Base-by-base conservation (phyloP, 2,888 invertebrate species). In the Camponotus fellah region DNA sequence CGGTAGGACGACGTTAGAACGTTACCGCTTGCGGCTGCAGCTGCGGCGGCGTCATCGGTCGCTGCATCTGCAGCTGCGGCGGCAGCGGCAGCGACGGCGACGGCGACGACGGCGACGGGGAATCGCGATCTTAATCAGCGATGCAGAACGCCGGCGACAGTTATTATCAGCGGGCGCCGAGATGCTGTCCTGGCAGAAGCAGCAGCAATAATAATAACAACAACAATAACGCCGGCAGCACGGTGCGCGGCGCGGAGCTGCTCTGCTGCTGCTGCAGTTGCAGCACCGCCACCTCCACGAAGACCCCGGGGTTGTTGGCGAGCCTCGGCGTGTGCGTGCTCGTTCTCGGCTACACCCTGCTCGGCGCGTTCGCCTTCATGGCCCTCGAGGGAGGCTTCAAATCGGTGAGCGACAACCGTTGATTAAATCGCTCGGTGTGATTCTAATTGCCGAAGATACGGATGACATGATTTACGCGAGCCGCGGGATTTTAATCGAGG, bases 281-380 rank as follows among this genome's bases (percentile, higher is more conserved):
- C 91, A 95, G 95, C 37, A 95, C 95, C 32, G 93, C 95, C 9
- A 94, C 95, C 0, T 94, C 95, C 32, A 95, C 95, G 8, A 92
- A 93, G 76, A 92, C 92, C 34, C 94, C 96, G 17, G 97, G 98
- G 0, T 96, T 98, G 10, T 96, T 98, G 88, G 97, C 98, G 10
- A 98, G 98, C 91, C 96, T 98, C 58, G 98, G 98, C 26, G 96
- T 98, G 82, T 98, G 98, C 95, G 96, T 97, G 89, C 96, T 99
- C 80, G 98, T 99, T 26, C 96, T 99, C 66, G 97, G 97, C 17
- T 99, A 99, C 95, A 98, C 99, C 87, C 96, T 99, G 72, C 96
- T 99, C 91, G 99, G 99, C 17, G 99, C 98, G 37, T 97, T 99
- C 93, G 97, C 98, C 84, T 99, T 99, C 95, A 97, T 98, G 95